phyloP scores from a whole-genome alignment of 30 jellyfish, hydroid and myxozoan genomes.

The Hydra vulgaris region DNA sequence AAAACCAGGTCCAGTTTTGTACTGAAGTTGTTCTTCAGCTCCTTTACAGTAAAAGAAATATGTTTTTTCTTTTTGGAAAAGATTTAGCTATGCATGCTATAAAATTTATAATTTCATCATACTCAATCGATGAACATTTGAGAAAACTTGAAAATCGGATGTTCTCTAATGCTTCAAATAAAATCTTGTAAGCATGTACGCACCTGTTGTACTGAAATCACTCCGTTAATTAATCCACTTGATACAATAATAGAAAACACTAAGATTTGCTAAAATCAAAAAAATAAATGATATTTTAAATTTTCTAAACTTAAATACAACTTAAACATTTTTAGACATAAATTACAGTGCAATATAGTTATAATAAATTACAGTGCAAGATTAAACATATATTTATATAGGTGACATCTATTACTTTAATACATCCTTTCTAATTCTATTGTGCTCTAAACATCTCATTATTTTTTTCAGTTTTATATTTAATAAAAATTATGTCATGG shows the following conservation, averaged over 20 bases:
- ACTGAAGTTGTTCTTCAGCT: no score
- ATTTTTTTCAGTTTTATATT: no score
- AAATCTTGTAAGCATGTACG: constrained; percentile 3
- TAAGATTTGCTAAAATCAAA: constrained; percentile 3
- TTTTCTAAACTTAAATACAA: background rate
- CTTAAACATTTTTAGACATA: background rate
- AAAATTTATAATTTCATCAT: background rate
- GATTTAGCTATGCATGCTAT: background rate
- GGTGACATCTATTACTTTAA: background rate
- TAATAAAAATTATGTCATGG: background rate
- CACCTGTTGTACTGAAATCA: constrained; percentile 15
- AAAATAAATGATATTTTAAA: background rate
- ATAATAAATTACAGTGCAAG: background rate
- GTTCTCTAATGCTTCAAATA: constrained; percentile 1
- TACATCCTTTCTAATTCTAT: background rate
- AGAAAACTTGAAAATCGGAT: background rate
- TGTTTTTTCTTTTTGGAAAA: no score
- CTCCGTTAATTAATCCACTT: constrained; percentile 44
- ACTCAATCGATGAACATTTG: background rate
- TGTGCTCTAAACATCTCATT: background rate
- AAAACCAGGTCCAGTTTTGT: no score
- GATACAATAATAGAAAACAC: constrained; percentile 45
- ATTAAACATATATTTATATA: background rate
- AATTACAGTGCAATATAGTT: no score
- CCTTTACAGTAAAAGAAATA: no score